Conservation (phyloP, 2,888 invertebrate genomes). For the Galerucella pusilla region DNA sequence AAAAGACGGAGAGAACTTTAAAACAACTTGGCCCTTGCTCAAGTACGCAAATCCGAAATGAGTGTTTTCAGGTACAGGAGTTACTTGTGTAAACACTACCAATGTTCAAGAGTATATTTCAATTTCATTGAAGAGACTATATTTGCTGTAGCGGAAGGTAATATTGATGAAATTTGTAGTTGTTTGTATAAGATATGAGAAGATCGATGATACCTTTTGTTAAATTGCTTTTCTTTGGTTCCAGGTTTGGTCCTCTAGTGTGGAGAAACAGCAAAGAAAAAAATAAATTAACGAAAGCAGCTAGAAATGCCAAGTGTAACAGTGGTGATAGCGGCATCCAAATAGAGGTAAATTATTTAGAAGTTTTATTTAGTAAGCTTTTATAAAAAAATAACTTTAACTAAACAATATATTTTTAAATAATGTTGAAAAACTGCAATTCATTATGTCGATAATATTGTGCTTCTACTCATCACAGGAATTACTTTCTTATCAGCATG, state of each 20-base stretch:
- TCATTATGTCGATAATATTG: background rate
- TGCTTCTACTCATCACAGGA: too few species aligned
- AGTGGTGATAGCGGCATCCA: constrained; percentile 81
- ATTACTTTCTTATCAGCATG: too few species aligned
- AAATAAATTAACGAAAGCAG: constrained; percentile 74
- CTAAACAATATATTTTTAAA: background rate
- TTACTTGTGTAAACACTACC: too few species aligned
- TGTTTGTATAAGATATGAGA: too few species aligned
- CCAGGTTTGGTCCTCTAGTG: constrained; percentile 76
- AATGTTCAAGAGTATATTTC: too few species aligned
- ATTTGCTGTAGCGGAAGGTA: too few species aligned
- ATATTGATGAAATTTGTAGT: too few species aligned
- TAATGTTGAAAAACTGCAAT: constrained; percentile 1
- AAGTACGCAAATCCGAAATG: too few species aligned
- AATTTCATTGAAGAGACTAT: too few species aligned
- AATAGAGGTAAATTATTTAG: constrained; percentile 67
- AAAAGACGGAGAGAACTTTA: too few species aligned
- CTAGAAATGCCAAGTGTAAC: constrained; percentile 77
- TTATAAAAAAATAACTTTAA: constrained; percentile 3
- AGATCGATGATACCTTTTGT: background rate
- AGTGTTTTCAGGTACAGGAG: too few species aligned
- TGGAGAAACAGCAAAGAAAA: constrained; percentile 79
- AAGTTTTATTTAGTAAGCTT: constrained; percentile 29
- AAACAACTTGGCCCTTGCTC: too few species aligned
- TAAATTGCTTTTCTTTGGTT: constrained; percentile 7